Evolutionary conservation across 2,113 vertebrate species (phyloP), one percentile per base, ranked within the genome.

Genomic region (Rhegmatorhina hoffmannsi): DNA sequence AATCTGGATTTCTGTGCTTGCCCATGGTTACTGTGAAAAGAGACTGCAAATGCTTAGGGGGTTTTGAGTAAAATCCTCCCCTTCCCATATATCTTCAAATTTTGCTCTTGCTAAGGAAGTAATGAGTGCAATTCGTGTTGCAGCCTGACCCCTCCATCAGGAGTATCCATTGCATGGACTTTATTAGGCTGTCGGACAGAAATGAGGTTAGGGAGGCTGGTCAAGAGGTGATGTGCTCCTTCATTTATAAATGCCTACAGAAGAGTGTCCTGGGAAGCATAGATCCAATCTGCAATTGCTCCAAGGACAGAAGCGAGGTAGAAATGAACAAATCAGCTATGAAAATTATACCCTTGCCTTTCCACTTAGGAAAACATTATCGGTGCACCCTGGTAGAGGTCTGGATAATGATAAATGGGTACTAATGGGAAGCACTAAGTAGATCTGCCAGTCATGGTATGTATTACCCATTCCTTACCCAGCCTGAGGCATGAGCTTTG

Each of bases 341-440:
- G 81, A 69, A 95, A 97, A 96, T 95, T 58, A 87, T 33, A 92
- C 66, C 90, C 79, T 96, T 97, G 73, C 63, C 72, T 90, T 90
- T 24, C 78, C 94, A 92, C 81, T 93, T 60, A 84, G 83, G 86
- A 59, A 86, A 95, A 70, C 64, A 53, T 91, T 74, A 74, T 76
- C 87, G 15, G 11, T 52, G 93, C 84, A 69, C 84, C 67, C 84
- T 43, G 47, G n/a, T 9, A 43, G 78, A 94, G 92, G 75, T 75
- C 87, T 23, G 12, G 75, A 67, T 91, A 70, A 59, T 47, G 85
- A 83, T 44, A 68, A 84, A 91, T 74, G 93, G 81, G 68, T 77
- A 46, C 72, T 95, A 40, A 92, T 81, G 84, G 94, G n/a, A 68
- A 81, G 85, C 69, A 92, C 44, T 38, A 33, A 84, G 80, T 25